A percentile compares a stretch with the other conserved stretches of the same genome.
Conservation (phyloP, 1,140 invertebrate species). For the Olivierus martensii region DNA sequence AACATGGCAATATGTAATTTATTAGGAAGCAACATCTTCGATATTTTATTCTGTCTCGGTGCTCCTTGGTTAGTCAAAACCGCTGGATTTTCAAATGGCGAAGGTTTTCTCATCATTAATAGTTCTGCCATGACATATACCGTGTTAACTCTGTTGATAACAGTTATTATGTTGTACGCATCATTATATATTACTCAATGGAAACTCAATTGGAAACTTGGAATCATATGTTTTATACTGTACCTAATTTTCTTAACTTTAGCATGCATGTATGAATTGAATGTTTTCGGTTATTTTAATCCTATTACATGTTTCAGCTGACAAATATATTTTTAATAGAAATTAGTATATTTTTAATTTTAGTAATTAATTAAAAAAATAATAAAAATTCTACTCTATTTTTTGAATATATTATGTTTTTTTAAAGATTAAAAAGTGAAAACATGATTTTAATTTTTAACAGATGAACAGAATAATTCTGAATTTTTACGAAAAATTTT, state of each 20-base stretch:
- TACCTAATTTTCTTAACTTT: constrained; percentile 11
- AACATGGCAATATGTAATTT: constrained; percentile 69
- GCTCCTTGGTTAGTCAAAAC: constrained; percentile 66
- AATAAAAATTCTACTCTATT: no score
- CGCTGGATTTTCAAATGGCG: constrained; percentile 31
- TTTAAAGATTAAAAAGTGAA: no score
- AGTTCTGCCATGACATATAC: constrained; percentile 20
- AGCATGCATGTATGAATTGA: constrained; percentile 12
- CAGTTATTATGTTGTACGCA: constrained; percentile 14
- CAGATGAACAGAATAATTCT: no score
- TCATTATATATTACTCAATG: constrained; percentile 13
- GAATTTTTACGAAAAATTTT: no score
- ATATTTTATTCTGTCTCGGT: constrained; percentile 64
- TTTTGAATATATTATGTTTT: no score
- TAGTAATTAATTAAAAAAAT: no score
- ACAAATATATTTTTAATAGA: background rate
- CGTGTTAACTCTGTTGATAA: constrained; percentile 15
- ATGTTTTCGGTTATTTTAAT: constrained; percentile 16
- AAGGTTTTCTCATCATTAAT: constrained; percentile 14
- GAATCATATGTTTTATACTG: constrained; percentile 10
- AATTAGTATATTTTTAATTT: no score
- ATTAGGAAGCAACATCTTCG: constrained; percentile 64
- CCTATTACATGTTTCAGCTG: constrained; percentile 31
- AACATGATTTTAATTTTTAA: no score
- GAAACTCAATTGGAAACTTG: constrained; percentile 16